Conservation (phyloP, 2,888 invertebrate species). For the Clanis bilineata region DNA sequence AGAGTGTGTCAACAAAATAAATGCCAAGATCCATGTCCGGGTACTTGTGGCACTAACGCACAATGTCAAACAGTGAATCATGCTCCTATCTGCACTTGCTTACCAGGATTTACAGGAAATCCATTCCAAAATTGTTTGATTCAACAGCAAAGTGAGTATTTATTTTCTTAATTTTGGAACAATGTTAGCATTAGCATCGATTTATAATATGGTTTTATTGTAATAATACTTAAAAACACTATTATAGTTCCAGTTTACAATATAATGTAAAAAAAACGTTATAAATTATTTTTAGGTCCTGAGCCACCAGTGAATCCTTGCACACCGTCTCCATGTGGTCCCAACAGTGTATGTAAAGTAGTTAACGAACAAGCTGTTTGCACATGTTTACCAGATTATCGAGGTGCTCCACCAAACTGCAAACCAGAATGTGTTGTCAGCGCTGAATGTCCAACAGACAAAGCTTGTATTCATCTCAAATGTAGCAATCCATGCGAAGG, state of each 20-base stretch:
- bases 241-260: too few species aligned
- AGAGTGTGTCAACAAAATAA: constrained; percentile 88
- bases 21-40: constrained; percentile 89
- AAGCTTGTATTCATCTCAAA: constrained; percentile 86
- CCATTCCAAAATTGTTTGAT: constrained; percentile 58
- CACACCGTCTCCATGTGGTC: constrained; percentile 90
- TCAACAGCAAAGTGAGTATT: neutral
- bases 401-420: constrained; percentile 86
- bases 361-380: constrained; percentile 87
- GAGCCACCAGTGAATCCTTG: constrained; percentile 82
- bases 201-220: too few species aligned
- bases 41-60: constrained; percentile 88
- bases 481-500: constrained; percentile 88
- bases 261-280: too few species aligned
- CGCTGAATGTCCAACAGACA: constrained; percentile 86
- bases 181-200: too few species aligned
- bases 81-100: constrained; percentile 86
- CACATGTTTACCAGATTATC: constrained; percentile 85
- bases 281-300: constrained; percentile 57
- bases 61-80: constrained; percentile 88
- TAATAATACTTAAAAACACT: too few species aligned
- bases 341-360: constrained; percentile 90
- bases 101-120: constrained; percentile 85
- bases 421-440: constrained; percentile 88
- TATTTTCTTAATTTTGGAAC: constrained; percentile 1